Percentiles rank a stretch among this genome's conserved stretches.
phyloP scores from a whole-genome alignment of 2,113 vertebrate genomes.

The Archilochus colubris region DNA sequence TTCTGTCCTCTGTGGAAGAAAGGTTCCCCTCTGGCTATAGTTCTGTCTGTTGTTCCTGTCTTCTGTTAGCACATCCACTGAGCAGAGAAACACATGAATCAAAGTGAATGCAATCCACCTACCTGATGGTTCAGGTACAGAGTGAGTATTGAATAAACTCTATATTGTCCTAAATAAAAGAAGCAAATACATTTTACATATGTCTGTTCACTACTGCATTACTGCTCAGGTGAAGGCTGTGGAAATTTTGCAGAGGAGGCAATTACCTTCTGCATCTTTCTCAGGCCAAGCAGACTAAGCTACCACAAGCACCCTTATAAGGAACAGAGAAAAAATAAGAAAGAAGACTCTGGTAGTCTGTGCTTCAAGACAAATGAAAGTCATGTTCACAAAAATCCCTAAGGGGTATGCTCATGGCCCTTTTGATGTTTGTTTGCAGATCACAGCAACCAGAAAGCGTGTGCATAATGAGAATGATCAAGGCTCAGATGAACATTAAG shows the following conservation, averaged over 20 bases:
- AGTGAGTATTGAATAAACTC: background rate
- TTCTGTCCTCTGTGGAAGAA: background rate
- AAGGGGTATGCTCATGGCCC: background rate
- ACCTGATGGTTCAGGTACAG: background rate
- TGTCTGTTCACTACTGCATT: background rate
- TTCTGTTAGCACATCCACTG: background rate
- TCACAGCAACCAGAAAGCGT: slow-evolving; percentile 42
- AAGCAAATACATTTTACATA: background rate
- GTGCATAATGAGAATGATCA: slow-evolving; percentile 43
- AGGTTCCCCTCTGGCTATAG: background rate
- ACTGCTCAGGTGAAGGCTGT: background rate
- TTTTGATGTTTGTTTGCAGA: slow-evolving; percentile 60
- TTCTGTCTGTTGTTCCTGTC: background rate
- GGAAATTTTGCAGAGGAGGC: background rate
- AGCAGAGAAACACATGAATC: background rate
- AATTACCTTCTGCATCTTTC: background rate
- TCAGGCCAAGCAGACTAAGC: background rate
- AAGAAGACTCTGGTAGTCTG: background rate
- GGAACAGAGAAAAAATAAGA: background rate
- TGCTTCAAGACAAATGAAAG: background rate
- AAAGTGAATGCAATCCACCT: background rate
- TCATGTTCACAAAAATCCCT: background rate
- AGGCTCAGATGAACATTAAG: slow-evolving; percentile 29
- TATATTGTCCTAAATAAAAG: background rate
- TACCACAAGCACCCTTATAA: background rate